Conservation (phyloP, 2,888 invertebrate species). For the Tiliacea citrago region DNA sequence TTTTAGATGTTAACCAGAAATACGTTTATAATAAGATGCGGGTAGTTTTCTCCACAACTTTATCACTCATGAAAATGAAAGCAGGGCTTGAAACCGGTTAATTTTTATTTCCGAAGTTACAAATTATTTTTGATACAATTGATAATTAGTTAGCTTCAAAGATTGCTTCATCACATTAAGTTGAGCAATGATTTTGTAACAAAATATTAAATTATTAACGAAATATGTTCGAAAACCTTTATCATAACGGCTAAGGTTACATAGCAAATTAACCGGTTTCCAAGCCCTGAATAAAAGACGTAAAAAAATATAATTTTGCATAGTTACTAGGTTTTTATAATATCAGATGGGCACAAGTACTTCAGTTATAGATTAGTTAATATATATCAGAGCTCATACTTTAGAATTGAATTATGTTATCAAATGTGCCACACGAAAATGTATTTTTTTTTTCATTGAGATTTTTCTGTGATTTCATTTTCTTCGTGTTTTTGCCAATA, state of each 20-base stretch:
- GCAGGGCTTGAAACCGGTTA: no score
- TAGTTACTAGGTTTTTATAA: slow-evolving; percentile 52
- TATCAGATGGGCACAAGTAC: slow-evolving; percentile 86
- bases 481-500: slow-evolving; percentile 73
- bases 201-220: no score
- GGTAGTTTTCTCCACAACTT: slow-evolving; percentile 4
- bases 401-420: slow-evolving; percentile 47
- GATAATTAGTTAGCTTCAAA: no score
- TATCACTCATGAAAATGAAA: slow-evolving; percentile 37
- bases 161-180: no score
- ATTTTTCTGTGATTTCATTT: slow-evolving; percentile 76
- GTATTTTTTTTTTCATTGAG: slow-evolving; percentile 69
- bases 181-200: no score
- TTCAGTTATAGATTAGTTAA: slow-evolving; percentile 77
- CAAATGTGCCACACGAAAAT: slow-evolving; percentile 74
- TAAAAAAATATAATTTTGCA: slow-evolving; percentile 54
- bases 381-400: slow-evolving; percentile 64
- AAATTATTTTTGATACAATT: no score
- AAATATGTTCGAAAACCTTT: no score
- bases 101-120: no score
- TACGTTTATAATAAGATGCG: not conserved
- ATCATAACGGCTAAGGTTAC: no score
- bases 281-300: no score
- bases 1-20: not conserved
- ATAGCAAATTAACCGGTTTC: no score